Evolutionary conservation across 2,113 vertebrate genomes (phyloP).

Genomic region (Sylvilagus bachmani): DNA sequence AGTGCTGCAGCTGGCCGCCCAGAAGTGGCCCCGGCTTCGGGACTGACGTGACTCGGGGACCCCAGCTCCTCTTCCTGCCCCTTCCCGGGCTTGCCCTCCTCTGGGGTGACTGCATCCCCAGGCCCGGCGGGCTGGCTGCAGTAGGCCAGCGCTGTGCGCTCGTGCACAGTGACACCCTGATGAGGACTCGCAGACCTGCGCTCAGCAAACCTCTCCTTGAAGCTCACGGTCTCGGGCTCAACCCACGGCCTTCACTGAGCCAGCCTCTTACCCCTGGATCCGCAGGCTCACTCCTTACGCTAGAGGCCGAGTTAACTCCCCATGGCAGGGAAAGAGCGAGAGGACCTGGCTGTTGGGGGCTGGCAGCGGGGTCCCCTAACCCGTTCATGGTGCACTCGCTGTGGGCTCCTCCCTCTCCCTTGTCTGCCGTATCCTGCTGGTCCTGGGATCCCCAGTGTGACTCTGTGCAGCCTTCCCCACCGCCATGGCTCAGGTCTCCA

Average conservation of each 20-base stretch:
- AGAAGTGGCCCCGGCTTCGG: neutral
- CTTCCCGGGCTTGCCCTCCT: neutral
- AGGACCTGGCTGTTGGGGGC: neutral
- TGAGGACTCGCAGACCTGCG: too few relatives aligned
- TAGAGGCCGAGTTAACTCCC: neutral
- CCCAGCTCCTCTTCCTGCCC: neutral
- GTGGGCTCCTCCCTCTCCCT: neutral
- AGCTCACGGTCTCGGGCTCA: neutral
- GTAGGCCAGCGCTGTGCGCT: neutral
- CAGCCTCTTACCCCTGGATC: neutral
- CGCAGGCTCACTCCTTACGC: neutral
- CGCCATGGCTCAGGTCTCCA: neutral
- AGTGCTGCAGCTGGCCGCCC: neutral
- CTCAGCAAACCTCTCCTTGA: neutral
- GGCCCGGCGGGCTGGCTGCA: neutral
- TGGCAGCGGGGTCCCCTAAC: too few relatives aligned
- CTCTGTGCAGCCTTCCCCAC: neutral
- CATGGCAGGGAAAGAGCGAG: neutral
- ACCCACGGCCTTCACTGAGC: neutral
- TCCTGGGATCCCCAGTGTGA: neutral
- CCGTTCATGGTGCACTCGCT: rapidly evolving
- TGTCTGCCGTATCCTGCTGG: neutral
- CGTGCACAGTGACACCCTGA: neutral
- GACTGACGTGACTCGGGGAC: neutral
- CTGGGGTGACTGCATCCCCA: neutral